phyloP scores from a whole-genome alignment of 2,113 vertebrate species.

The Todiramphus chloris region DNA sequence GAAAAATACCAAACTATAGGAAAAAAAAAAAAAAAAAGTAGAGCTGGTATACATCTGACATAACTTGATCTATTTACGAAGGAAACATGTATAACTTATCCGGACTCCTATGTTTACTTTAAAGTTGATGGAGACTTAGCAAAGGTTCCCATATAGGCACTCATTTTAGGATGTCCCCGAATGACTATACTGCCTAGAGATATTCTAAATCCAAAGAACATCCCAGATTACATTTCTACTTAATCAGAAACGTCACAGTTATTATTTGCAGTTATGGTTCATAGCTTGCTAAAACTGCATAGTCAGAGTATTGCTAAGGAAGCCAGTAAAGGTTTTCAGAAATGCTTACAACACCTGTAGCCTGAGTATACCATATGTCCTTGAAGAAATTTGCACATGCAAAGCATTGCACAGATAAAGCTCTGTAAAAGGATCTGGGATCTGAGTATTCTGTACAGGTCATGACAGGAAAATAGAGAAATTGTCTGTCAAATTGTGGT shows the following conservation, averaged over 20 bases:
- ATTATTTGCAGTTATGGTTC: neutral
- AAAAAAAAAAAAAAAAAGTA: neutral
- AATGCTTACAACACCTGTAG: neutral
- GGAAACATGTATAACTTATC: neutral
- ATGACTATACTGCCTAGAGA: neutral
- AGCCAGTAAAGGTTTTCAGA: neutral
- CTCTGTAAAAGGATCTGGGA: neutral
- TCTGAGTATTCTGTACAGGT: neutral
- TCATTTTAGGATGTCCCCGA: neutral
- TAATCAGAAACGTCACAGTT: neutral
- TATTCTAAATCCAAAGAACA: neutral
- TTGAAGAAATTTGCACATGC: neutral
- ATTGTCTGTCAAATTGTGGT: neutral
- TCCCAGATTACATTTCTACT: neutral
- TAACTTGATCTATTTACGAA: neutral
- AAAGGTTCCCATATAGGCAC: neutral
- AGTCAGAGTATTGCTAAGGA: neutral
- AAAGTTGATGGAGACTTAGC: neutral
- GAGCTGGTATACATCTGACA: neutral
- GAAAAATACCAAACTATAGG: neutral
- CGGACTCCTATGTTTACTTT: neutral
- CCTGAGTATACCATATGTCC: neutral
- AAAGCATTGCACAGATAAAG: neutral
- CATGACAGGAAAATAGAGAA: neutral
- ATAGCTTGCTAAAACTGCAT: neutral